Percentiles rank a stretch among this genome's conserved stretches.
These are phyloP conservation scores for Mythimna pallens DNA, from an alignment of 2,888 invertebrate genomes.

Conservation along the genomic window DNA sequence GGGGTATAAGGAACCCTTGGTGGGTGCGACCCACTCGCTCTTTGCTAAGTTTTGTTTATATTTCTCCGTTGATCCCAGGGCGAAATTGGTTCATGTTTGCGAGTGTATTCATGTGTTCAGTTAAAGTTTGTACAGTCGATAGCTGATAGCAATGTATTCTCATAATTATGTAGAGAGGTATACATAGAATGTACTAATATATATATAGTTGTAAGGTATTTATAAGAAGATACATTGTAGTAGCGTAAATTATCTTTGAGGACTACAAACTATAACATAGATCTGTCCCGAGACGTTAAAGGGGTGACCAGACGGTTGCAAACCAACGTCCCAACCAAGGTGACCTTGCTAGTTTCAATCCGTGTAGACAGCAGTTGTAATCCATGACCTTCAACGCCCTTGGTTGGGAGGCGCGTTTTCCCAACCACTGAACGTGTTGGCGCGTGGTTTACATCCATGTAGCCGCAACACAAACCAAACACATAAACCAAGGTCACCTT, in stretches of 20 bases:
- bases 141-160: not conserved
- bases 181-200: not conserved
- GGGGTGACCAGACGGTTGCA: too few species aligned
- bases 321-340: too few species aligned
- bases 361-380: too few species aligned
- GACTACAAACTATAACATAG: not conserved
- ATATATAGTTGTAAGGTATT: too few species aligned
- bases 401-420: too few species aligned
- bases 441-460: too few species aligned
- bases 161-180: not conserved
- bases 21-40: not conserved
- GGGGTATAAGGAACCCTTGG: not conserved
- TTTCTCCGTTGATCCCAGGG: not conserved
- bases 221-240: not conserved
- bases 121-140: not conserved
- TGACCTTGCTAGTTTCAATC: too few species aligned
- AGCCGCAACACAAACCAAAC: too few species aligned
- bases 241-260: not conserved
- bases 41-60: not conserved
- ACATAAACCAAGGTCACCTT: too few species aligned
- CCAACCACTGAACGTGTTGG: too few species aligned
- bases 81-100: not conserved
- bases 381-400: too few species aligned
- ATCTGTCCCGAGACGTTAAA: not conserved
- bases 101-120: not conserved